phyloP scores from a whole-genome alignment of 2,797 vertebrate species.

The Craterocephalus amniculus region DNA sequence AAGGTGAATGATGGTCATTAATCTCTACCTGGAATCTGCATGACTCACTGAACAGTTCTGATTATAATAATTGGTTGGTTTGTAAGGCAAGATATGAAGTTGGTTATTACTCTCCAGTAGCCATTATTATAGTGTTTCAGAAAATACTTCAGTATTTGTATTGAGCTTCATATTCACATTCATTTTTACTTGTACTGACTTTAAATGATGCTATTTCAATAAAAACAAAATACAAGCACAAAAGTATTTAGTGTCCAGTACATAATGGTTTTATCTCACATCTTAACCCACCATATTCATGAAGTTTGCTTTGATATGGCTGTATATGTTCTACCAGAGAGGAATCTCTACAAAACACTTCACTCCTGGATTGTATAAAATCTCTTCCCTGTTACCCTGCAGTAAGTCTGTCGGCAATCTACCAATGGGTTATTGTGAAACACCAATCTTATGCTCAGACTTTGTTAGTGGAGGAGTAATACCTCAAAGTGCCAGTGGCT shows the following conservation, averaged over 20 bases:
- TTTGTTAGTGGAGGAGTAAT: constrained; percentile 65
- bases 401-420: constrained; percentile 39
- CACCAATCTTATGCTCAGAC: constrained; percentile 69
- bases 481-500: constrained; percentile 64
- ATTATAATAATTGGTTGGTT: no score
- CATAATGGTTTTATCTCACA: neutral
- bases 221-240: constrained; percentile 6
- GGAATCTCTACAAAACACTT: constrained; percentile 25
- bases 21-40: neutral
- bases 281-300: constrained; percentile 4
- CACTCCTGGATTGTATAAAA: constrained; percentile 40
- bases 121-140: neutral
- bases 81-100: no score
- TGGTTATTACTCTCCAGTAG: neutral
- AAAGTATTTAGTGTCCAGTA: neutral
- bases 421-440: constrained; percentile 67
- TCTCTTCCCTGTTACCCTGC: constrained; percentile 26
- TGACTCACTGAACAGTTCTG: no score
- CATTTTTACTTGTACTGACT: constrained; percentile 1
- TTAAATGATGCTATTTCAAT: neutral
- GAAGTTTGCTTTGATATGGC: neutral
- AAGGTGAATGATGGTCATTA: neutral
- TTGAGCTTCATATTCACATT: neutral
- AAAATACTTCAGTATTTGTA: neutral
- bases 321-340: neutral